These are phyloP conservation scores for Zhengitettix transpicula DNA, from an alignment of 2,888 invertebrate species.

Conservation along the genomic window DNA sequence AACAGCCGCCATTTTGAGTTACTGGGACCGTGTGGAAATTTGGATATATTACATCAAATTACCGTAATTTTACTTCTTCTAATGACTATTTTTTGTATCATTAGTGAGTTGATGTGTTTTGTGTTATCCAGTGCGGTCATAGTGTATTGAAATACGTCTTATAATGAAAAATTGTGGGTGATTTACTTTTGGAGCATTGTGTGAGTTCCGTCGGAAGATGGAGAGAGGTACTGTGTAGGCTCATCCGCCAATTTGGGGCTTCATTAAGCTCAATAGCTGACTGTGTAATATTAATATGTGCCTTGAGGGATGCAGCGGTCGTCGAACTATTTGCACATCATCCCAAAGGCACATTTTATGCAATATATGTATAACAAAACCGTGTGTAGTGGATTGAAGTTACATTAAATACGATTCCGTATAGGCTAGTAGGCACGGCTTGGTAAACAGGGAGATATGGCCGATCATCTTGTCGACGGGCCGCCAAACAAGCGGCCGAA, in stretches of 20 bases:
- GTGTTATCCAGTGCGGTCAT: constrained; percentile 18
- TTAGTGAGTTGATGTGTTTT: constrained; percentile 15
- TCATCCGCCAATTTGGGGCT: constrained; percentile 37
- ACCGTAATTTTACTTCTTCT: constrained; percentile 29
- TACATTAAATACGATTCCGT: constrained; percentile 24
- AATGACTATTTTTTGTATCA: constrained; percentile 22
- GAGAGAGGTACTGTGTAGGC: constrained; percentile 42
- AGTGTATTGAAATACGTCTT: constrained; percentile 26
- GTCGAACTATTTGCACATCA: constrained; percentile 45
- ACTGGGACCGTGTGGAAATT: constrained; percentile 61
- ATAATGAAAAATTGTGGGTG: constrained; percentile 14
- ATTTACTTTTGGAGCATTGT: constrained; percentile 38
- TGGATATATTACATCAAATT: constrained; percentile 53
- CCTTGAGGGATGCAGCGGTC: constrained; percentile 56
- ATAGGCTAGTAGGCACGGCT: constrained; percentile 22
- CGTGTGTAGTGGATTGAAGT: constrained; percentile 27
- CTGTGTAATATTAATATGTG: constrained; percentile 51
- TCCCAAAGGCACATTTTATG: constrained; percentile 23
- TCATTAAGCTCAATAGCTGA: constrained; percentile 71
- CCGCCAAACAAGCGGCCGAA: constrained; percentile 93
- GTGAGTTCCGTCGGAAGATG: constrained; percentile 56
- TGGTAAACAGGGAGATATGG: constrained; percentile 60
- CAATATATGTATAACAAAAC: constrained; percentile 23
- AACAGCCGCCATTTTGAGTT: constrained; percentile 90
- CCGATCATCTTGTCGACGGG: constrained; percentile 87